A percentile compares a stretch with the other conserved stretches of the same genome.
phyloP scores from a whole-genome alignment of 2,888 invertebrate genomes.

The Dendrolimus pini region DNA sequence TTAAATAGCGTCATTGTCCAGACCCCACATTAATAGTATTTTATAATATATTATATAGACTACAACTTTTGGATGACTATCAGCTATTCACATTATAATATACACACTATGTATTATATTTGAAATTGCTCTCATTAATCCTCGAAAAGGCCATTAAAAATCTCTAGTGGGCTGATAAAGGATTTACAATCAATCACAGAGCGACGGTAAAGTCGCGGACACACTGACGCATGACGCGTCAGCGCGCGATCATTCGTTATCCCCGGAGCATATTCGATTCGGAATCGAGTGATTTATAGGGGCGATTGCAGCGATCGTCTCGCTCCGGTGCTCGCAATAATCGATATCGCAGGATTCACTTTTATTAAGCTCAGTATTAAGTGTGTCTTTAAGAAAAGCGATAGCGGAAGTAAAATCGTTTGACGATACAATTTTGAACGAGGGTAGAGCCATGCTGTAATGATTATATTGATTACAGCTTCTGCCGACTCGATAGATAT shows the following conservation, averaged over 20 bases:
- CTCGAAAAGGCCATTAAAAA: neutral
- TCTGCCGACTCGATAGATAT: too few species aligned
- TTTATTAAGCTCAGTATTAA: constrained; percentile 33
- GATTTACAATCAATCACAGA: constrained; percentile 25
- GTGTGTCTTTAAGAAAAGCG: neutral
- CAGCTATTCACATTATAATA: too few species aligned
- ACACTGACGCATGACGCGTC: constrained; percentile 30
- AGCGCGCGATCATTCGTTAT: constrained; percentile 32
- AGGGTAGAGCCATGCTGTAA: too few species aligned
- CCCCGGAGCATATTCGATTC: constrained; percentile 33
- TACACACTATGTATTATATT: too few species aligned
- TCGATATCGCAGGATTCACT: constrained; percentile 51
- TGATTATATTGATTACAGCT: too few species aligned
- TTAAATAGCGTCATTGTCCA: too few species aligned
- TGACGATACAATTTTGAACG: too few species aligned
- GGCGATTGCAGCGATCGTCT: constrained; percentile 46
- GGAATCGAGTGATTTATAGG: constrained; percentile 52
- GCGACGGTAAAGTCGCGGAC: constrained; percentile 25
- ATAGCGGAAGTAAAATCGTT: neutral
- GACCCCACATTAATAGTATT: too few species aligned
- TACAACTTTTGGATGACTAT: too few species aligned
- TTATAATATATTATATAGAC: too few species aligned
- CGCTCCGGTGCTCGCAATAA: constrained; percentile 53
- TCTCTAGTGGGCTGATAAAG: neutral
- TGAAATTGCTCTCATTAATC: too few species aligned